Conservation (phyloP, 35 echinoderm and acorn worm species). For the Nesometra sesokonis region DNA sequence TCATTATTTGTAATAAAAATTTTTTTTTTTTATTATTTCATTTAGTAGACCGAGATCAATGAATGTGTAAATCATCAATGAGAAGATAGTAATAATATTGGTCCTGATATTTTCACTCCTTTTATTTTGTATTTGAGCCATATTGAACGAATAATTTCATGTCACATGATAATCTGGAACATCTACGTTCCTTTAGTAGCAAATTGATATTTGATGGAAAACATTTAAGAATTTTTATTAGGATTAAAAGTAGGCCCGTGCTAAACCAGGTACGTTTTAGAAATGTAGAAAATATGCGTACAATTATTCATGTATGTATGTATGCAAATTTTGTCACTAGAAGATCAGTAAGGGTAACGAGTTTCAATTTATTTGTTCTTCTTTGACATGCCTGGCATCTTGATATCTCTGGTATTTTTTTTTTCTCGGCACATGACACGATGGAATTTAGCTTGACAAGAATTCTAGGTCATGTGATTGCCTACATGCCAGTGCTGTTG, state of each 20-base stretch:
- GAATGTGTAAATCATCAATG: no score
- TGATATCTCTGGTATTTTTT: neutral
- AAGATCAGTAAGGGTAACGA: neutral
- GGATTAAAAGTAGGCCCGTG: neutral
- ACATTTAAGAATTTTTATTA: neutral
- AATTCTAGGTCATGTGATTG: neutral
- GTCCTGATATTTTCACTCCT: no score
- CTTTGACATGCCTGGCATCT: neutral
- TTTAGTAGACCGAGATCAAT: no score
- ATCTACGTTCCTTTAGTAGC: neutral
- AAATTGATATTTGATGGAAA: neutral
- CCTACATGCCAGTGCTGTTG: neutral
- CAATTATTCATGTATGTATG: neutral
- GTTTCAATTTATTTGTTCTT: neutral
- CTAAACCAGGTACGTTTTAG: no score
- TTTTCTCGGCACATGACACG: neutral
- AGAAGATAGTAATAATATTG: no score
- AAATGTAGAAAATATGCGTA: neutral
- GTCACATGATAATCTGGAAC: no score
- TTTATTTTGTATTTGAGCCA: no score
- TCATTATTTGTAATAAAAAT: no score
- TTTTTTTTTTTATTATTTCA: no score
- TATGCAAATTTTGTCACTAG: neutral
- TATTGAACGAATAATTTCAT: no score
- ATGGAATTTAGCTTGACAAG: neutral